Evolutionary conservation across 2,113 vertebrate species (phyloP), one percentile per base, ranked within the genome.

Genomic region (Crotalus tigris): DNA sequence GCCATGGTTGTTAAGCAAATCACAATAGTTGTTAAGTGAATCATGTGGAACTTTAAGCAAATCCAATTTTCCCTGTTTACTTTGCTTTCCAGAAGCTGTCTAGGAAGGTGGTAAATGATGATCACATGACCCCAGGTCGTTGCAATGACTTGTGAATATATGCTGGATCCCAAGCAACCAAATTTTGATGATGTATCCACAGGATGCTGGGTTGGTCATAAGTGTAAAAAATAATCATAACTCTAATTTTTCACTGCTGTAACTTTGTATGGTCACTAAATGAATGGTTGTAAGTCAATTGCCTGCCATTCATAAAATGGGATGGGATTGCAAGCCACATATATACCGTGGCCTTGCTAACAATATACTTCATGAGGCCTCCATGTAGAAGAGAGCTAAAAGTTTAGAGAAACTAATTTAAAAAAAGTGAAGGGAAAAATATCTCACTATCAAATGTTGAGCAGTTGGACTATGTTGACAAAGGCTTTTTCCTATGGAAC

Each of bases 291-390:
- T 26, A 26, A 61, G 24, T 61, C 26, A 24, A 26, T 24, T 9
- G 21, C 88, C 55, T 85, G 55, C 88, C 90, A 57, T 90, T 93
- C 57, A 44, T 87, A 90, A 93, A 90, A 90, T 85, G 89, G 46
- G 92, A 44, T 0, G 4, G 90, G 61, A 93, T 39, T 90, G 81
- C 87, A 85, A 92, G 69, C 95, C 90, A 90, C 19, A 53, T n/a
- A 86, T n/a, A 61, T 49, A 90, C 0, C 1, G 4, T 0, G 49
- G 29, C 29, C 57, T 90, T 75, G 3, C 19, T 90, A 24, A 57
- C 89, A 39, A 1, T 44, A 64, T 15, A 90, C 95, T 86, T 95
- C 85, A 89, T 75, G 92, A 61, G 93, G 19, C 59, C 53, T 93
- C 88, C 55, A 33, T 4, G 1, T 89, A 46, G 51, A 0, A 61